phyloP scores from a whole-genome alignment of 2,888 invertebrate species.

The Campoletis raptor region DNA sequence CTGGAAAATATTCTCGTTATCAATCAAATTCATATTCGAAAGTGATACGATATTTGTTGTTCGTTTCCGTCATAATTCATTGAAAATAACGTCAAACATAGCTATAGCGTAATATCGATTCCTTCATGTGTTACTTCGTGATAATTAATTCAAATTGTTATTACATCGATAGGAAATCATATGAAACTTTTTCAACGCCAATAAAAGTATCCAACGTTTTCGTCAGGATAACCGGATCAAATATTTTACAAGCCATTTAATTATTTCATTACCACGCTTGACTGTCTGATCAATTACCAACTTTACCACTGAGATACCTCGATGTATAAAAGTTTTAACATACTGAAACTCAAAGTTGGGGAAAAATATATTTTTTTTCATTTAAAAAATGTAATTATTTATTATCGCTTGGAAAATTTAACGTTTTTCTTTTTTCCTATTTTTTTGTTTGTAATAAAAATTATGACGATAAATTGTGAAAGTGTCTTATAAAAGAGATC shows the following conservation, averaged over 20 bases:
- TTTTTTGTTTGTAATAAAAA: not conserved
- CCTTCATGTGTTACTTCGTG: not conserved
- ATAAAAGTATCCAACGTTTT: not conserved
- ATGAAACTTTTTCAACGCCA: not conserved
- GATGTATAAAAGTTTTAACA: slow-evolving; percentile 3
- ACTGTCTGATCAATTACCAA: not conserved
- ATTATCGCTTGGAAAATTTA: not conserved
- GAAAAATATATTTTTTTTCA: not conserved
- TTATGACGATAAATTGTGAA: slow-evolving; percentile 43
- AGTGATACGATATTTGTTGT: not conserved
- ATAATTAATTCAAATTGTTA: not conserved
- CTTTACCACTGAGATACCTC: not conserved
- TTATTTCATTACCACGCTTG: not conserved
- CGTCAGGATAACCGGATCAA: not conserved
- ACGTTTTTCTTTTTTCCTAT: not conserved
- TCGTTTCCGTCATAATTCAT: not conserved
- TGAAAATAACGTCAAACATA: not conserved
- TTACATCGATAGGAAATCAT: not conserved
- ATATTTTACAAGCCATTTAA: slow-evolving; percentile 3
- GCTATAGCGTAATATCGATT: not conserved
- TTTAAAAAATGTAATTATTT: not conserved
- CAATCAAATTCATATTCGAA: too few species aligned
- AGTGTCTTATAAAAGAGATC: slow-evolving; percentile 22
- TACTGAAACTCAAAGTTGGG: not conserved
- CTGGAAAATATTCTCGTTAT: not conserved